Base-by-base conservation (phyloP, 2,888 invertebrate species). In the Chydorus sphaericus region DNA sequence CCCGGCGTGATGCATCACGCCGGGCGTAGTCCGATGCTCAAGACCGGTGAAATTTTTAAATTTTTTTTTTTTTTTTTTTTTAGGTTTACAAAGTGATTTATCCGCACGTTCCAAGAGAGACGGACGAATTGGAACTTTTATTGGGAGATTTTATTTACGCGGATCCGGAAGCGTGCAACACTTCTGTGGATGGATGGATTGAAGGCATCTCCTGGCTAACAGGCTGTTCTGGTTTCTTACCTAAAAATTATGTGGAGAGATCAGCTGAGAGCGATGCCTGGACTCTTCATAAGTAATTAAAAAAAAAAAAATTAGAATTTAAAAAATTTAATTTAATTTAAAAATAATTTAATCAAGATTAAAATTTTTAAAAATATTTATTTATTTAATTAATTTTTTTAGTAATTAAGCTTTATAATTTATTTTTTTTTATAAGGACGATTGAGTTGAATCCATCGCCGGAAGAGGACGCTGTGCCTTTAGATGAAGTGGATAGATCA, bases 221-320 rank as follows among this genome's bases (percentile, higher is more conserved):
- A 52, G 80, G 85, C 31, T 79, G 80, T 63, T 78, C 79, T 57
- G 91, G 91, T 1, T 81, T 81, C 66, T 72, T 91, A 63, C 91
- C 90, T 0, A 81, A 81, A 48, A 83, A 85, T 66, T 89, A 85
- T 65, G 86, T 88, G 0, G 80, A 82, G 66, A 77, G 85, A 48
- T 86, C 87, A 0, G 83, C 89, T 0, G 90, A 91, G 68, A 87
- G 88, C 1, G 89, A 90, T 72, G 85, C 89, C 4, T 92, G 92
- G 92, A 90, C 90, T 14, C 69, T 91, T 54, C 91, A 92, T 64
- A 78, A 80, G 63, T 61, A 57, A 61, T 60, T 14, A 14, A 7
- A 10, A 23, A 6, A 10, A 50, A 16, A 7, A 10, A 50, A 20
- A 11, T 16, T 31, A 48, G 29, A 7, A 38, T 38, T 38, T n/a